Percentiles rank a stretch among this genome's conserved stretches.
phyloP scores from a whole-genome alignment of 2,888 invertebrate species.

The Mycogona germanica region DNA sequence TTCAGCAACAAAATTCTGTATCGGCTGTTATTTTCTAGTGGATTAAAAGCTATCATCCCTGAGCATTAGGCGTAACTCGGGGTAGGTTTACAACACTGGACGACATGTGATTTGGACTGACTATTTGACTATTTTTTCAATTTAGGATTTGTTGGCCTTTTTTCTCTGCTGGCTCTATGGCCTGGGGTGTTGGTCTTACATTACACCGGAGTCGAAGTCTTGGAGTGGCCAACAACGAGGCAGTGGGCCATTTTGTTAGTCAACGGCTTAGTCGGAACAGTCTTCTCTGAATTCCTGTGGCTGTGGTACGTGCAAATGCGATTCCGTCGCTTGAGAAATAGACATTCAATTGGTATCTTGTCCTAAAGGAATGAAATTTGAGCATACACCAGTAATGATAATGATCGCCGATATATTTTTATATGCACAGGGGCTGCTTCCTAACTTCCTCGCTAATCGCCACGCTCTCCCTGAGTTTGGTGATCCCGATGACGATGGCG shows the following conservation, averaged over 20 bases:
- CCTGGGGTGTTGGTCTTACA: slow-evolving; percentile 78
- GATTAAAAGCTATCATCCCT: too few species aligned
- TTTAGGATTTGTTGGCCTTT: slow-evolving; percentile 84
- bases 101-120: too few species aligned
- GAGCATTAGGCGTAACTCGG: too few species aligned
- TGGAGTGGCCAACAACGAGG: slow-evolving; percentile 68
- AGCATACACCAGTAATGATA: slow-evolving; percentile 9
- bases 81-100: too few species aligned
- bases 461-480: slow-evolving; percentile 69
- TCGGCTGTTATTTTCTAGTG: too few species aligned
- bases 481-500: slow-evolving; percentile 77
- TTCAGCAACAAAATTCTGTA: too few species aligned
- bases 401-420: slow-evolving; percentile 11
- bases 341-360: not conserved
- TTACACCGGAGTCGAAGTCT: slow-evolving; percentile 60
- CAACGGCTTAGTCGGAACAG: slow-evolving; percentile 81
- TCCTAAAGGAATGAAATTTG: not conserved
- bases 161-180: slow-evolving; percentile 78
- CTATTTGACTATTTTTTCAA: too few species aligned
- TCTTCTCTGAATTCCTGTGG: slow-evolving; percentile 85
- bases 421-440: slow-evolving; percentile 68
- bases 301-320: slow-evolving; percentile 51
- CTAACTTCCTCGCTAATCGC: slow-evolving; percentile 83
- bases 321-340: not conserved
- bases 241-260: slow-evolving; percentile 67